A percentile compares a stretch with the other conserved stretches of the same genome.
Conservation (phyloP, 2,888 invertebrate genomes). For the Lymantria monacha region DNA sequence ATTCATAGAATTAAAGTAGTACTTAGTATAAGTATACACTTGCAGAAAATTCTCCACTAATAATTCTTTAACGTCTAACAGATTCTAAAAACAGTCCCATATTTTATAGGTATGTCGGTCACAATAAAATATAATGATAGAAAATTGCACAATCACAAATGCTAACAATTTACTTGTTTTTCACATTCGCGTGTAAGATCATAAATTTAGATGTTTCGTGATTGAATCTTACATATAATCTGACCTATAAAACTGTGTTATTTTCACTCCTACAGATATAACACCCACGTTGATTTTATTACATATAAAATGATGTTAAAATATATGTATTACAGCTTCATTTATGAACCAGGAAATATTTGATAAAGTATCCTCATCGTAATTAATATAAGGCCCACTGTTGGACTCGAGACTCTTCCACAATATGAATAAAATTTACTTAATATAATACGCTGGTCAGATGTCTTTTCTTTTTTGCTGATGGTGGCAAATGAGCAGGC, state of each 20-base stretch:
- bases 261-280: constrained; percentile 29
- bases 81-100: too few relatives aligned
- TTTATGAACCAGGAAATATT: not conserved
- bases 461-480: too few relatives aligned
- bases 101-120: constrained; percentile 8
- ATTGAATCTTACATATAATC: constrained; percentile 32
- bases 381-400: too few relatives aligned
- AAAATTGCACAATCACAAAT: constrained; percentile 8
- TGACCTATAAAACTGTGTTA: constrained; percentile 28
- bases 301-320: not conserved
- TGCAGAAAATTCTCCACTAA: too few relatives aligned
- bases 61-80: not conserved
- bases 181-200: constrained; percentile 13
- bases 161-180: constrained; percentile 19
- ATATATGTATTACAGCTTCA: not conserved
- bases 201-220: constrained; percentile 25
- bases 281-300: constrained; percentile 7
- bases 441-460: too few relatives aligned
- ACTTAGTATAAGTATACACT: too few relatives aligned
- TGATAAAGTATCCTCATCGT: not conserved
- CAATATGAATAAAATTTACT: too few relatives aligned
- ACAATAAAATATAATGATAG: constrained; percentile 13
- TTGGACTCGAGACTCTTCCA: too few relatives aligned
- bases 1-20: too few relatives aligned
- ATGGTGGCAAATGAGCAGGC: too few relatives aligned